Conservation (phyloP, 2,797 vertebrate species). For the Chromis chromis region DNA sequence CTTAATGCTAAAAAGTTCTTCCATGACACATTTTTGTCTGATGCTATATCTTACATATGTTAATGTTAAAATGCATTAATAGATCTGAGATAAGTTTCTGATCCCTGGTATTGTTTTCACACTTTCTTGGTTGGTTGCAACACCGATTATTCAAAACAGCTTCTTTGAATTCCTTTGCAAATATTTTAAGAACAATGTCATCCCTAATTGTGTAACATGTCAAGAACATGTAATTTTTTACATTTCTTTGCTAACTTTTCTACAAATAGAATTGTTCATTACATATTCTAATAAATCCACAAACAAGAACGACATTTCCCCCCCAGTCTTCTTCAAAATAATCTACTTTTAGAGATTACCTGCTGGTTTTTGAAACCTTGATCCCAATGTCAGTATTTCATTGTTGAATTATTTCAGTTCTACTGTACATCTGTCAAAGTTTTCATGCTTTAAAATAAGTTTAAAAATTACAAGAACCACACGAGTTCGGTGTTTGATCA, state of each 20-base stretch:
- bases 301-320: too few species aligned
- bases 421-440: too few species aligned
- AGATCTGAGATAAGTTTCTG: neutral
- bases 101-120: neutral
- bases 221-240: neutral
- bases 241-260: neutral
- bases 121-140: constrained; percentile 10
- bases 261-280: neutral
- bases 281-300: neutral
- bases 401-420: neutral
- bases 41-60: neutral
- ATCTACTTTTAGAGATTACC: too few species aligned
- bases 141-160: neutral
- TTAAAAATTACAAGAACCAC: neutral
- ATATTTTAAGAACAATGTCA: neutral
- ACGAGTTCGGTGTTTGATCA: too few species aligned
- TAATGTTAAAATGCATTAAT: neutral
- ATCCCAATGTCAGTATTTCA: neutral
- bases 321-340: too few species aligned
- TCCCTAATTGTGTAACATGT: constrained; percentile 1
- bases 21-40: neutral
- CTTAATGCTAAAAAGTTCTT: neutral
- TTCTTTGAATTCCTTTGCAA: constrained; percentile 2
- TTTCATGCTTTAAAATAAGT: too few species aligned
- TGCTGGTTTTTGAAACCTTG: too few species aligned